Base-by-base conservation (phyloP, 2,888 invertebrate genomes). In the Nowickia ferox region DNA sequence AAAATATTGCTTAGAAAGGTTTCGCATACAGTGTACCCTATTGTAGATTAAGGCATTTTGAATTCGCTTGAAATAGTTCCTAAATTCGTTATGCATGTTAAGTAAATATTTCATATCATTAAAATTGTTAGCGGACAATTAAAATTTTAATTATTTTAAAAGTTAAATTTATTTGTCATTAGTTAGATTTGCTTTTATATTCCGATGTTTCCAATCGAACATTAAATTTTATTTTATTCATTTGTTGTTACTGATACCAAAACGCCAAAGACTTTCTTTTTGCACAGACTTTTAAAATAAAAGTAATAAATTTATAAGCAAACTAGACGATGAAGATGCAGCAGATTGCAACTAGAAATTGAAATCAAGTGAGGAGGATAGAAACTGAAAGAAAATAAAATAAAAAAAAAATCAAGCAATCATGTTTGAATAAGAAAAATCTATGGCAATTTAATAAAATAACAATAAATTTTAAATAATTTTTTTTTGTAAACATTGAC, bases 401-500 rank as follows among this genome's bases (percentile, higher is more conserved):
- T 4, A 30, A 30, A 30, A 30, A 30, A 30, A 30, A 30, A 30
- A 30, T 30, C 42, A 17, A 0, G 59, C 30, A 74, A 22, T 63
- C 30, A 69, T 17, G 17, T 57, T 66, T 38, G 51, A 22, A 55
- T 40, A 65, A 65, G 57, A 53, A 81, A 76, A 76, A 75, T 77
- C 75, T 59, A 79, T 83, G 51, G 69, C 79, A 79, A 76, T 80
- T 83, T 80, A 79, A 76, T 83, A 86, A 76, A 83, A 83, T 79
- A 71, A 72, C 48, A 83, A 83, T 83, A 86, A 86, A 83, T 86
- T 80, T 53, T 71, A 13, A 63, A 51, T 11, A 57, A 48, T 38
- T 59, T 72, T 71, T 71, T 63, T 30, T 6, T 30, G 0, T 46
- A 53, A 75, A 19, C 76, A 44, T 48, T 72, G 78, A 51, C 69